Percentiles rank a stretch among this genome's conserved stretches.
Conservation (phyloP, 2,113 vertebrate species). For the Melanotaenia duboulayi region DNA sequence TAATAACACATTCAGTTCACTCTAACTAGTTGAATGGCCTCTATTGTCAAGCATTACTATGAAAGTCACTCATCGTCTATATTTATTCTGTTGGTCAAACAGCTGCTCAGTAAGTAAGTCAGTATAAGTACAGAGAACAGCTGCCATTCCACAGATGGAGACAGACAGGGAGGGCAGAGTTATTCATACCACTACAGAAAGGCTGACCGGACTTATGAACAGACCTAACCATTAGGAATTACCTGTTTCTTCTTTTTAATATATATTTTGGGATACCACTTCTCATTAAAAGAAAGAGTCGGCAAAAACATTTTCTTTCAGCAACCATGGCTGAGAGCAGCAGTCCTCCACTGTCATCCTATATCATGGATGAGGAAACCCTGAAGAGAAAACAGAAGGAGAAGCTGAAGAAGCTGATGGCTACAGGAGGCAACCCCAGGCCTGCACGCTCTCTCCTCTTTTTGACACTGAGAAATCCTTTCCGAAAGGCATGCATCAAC, state of each 20-base stretch:
- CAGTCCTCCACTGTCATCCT: slow-evolving; percentile 67
- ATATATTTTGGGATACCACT: neutral
- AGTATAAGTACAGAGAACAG: slow-evolving; percentile 38
- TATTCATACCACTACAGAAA: neutral
- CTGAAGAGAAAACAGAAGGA: slow-evolving; percentile 88
- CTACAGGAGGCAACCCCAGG: slow-evolving; percentile 85
- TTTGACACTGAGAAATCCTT: slow-evolving; percentile 87
- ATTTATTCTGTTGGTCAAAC: slow-evolving; percentile 74
- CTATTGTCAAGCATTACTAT: slow-evolving; percentile 24
- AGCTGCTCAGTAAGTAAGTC: slow-evolving; percentile 68
- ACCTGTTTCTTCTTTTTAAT: neutral
- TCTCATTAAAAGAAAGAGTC: neutral
- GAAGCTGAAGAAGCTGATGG: slow-evolving; percentile 88
- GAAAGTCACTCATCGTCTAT: slow-evolving; percentile 74
- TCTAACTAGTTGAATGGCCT: neutral
- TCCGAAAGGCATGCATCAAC: slow-evolving; percentile 90
- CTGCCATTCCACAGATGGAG: slow-evolving; percentile 43
- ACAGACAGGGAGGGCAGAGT: slow-evolving; percentile 5
- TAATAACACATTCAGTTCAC: neutral
- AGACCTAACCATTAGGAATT: neutral
- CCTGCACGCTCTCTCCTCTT: slow-evolving; percentile 90
- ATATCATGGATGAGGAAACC: slow-evolving; percentile 83
- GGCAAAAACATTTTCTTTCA: neutral
- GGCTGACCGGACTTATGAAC: slow-evolving; percentile 2
- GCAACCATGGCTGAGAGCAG: slow-evolving; percentile 81